These are phyloP conservation scores for Drosophila chauvacae DNA, from an alignment of 1,140 invertebrate species.

Conservation along the genomic window DNA sequence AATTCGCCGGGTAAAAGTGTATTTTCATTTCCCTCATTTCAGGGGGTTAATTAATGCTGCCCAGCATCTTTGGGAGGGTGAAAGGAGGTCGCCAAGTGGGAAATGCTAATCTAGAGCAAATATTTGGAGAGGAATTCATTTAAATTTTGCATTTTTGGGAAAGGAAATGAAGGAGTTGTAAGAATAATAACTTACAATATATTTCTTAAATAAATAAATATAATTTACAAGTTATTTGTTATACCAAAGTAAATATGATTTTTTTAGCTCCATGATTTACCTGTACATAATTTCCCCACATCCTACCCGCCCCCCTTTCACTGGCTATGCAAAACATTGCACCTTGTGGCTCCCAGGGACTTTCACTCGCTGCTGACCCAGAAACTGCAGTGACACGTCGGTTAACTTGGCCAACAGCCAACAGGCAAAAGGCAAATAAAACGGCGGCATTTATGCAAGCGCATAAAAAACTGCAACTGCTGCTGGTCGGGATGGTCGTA, in stretches of 20 bases:
- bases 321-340: constrained; percentile 53
- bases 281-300: constrained; percentile 10
- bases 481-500: constrained; percentile 56
- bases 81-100: no score
- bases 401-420: constrained; percentile 42
- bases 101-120: constrained; percentile 24
- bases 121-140: background rate
- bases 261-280: no score
- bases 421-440: constrained; percentile 32
- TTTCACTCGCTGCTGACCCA: constrained; percentile 67
- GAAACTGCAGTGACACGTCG: constrained; percentile 56
- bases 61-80: background rate
- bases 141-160: background rate
- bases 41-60: constrained; percentile 22
- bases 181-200: background rate
- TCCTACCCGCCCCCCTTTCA: background rate
- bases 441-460: constrained; percentile 61
- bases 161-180: background rate
- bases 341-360: constrained; percentile 63
- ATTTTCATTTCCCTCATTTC: constrained; percentile 12
- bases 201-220: background rate
- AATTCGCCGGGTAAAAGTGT: constrained; percentile 30
- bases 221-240: background rate
- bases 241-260: background rate
- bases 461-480: constrained; percentile 71